A percentile compares a stretch with the other conserved stretches of the same genome.
Conservation (phyloP, 2,888 invertebrate species). For the Pediacus dermestoides region DNA sequence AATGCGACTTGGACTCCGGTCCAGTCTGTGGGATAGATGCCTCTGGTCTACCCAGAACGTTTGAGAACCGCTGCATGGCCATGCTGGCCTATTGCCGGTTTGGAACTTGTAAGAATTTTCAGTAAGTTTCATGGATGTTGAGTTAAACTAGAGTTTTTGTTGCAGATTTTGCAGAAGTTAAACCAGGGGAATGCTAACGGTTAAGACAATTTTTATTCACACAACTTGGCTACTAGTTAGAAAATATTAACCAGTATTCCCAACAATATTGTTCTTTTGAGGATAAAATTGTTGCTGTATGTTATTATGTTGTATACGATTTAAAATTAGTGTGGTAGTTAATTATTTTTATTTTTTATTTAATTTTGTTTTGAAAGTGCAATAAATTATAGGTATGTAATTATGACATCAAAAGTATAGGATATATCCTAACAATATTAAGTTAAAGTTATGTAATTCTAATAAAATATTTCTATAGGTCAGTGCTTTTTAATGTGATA, state of each 20-base stretch:
- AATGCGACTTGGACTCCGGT: conserved; percentile 49
- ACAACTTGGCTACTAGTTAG: conserved; percentile 8
- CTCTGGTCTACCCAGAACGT: conserved; percentile 55
- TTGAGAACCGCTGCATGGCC: conserved; percentile 57
- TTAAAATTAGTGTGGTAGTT: conserved; percentile 9
- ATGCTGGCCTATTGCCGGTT: conserved; percentile 57
- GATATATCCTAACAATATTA: too few relatives aligned
- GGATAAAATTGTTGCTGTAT: too few relatives aligned
- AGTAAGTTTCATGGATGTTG: conserved; percentile 9
- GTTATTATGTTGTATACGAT: conserved; percentile 11
- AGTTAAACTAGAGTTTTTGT: conserved; percentile 16
- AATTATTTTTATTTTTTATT: too few relatives aligned
- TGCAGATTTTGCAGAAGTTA: conserved; percentile 59
- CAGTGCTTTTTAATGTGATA: too few relatives aligned
- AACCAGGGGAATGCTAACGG: conserved; percentile 54
- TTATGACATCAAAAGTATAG: too few relatives aligned
- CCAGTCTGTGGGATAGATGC: conserved; percentile 60
- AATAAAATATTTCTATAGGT: too few relatives aligned
- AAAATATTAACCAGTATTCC: conserved; percentile 12
- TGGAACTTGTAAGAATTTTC: conserved; percentile 56
- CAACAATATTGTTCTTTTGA: conserved; percentile 10
- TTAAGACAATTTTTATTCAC: conserved; percentile 2
- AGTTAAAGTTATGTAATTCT: too few relatives aligned
- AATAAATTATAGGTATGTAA: too few relatives aligned
- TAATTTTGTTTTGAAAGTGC: too few relatives aligned